phyloP scores from a whole-genome alignment of 2,797 vertebrate species.

The Ambastaia sidthimunki region DNA sequence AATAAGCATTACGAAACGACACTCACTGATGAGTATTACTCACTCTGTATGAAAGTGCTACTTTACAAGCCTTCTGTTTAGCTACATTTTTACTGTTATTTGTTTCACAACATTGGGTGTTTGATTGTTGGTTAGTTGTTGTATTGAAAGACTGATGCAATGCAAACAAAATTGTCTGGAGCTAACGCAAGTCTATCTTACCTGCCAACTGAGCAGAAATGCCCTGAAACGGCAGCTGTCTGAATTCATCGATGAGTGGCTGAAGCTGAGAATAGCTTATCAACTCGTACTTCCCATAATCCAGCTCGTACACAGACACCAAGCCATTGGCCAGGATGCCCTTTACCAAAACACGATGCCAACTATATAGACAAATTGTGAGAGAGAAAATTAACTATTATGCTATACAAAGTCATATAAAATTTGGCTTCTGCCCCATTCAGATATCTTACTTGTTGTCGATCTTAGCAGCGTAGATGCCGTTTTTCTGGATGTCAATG shows the following conservation, averaged over 20 bases:
- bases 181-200: slow-evolving; percentile 61
- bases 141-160: too few species aligned
- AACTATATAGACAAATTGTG: slow-evolving; percentile 72
- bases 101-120: too few species aligned
- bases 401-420: background rate
- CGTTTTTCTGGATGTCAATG: slow-evolving; percentile 78
- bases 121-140: too few species aligned
- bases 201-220: slow-evolving; percentile 90
- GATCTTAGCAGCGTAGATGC: slow-evolving; percentile 89
- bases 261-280: slow-evolving; percentile 78
- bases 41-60: background rate
- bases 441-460: slow-evolving; percentile 82
- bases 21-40: background rate
- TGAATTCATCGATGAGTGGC: slow-evolving; percentile 84
- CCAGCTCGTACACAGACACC: slow-evolving; percentile 90
- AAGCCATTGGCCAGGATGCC: slow-evolving; percentile 84
- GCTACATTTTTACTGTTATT: too few species aligned
- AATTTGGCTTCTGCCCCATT: background rate
- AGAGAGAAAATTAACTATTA: background rate
- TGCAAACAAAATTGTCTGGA: background rate
- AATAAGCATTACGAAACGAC: background rate
- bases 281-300: slow-evolving; percentile 90
- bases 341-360: slow-evolving; percentile 91
- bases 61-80: too few species aligned
- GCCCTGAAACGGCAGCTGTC: slow-evolving; percentile 91